Evolutionary conservation across 2,113 vertebrate genomes (phyloP).

Genomic region (Eudyptes chrysolophus): DNA sequence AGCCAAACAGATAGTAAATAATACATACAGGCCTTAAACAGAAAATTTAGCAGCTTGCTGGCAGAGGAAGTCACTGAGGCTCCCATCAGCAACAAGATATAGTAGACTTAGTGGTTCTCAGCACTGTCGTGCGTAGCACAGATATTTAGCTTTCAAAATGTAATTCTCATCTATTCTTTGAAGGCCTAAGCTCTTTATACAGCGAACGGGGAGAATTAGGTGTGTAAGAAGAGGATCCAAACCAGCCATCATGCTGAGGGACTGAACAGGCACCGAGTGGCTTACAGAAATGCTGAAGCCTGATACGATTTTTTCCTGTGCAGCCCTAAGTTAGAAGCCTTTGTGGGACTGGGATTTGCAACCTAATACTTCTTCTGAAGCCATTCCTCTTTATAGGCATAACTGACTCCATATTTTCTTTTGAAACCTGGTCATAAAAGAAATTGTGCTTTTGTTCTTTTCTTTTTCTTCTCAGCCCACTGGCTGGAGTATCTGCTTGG

Average conservation of each 20-base stretch:
- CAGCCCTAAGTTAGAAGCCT: not conserved
- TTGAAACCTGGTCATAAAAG: not conserved
- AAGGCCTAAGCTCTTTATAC: not conserved
- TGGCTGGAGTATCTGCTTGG: not conserved
- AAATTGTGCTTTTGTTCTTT: not conserved
- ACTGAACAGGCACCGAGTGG: not conserved
- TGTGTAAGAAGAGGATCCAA: not conserved
- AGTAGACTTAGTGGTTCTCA: not conserved
- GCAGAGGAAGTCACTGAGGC: not conserved
- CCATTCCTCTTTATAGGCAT: not conserved
- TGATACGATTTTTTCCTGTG: not conserved
- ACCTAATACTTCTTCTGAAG: not conserved
- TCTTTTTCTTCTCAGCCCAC: not conserved
- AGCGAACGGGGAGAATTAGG: not conserved
- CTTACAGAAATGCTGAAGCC: not conserved
- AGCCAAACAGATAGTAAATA: constrained; percentile 43
- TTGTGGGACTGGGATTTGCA: not conserved
- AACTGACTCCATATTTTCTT: not conserved
- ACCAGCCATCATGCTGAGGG: not conserved
- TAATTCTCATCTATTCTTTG: not conserved
- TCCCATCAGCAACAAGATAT: not conserved
- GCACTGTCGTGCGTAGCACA: not conserved
- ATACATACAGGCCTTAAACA: constrained; percentile 23
- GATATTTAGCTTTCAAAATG: not conserved
- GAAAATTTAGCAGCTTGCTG: constrained; percentile 33